A percentile compares a stretch with the other conserved stretches of the same genome.
phyloP scores from a whole-genome alignment of 2,113 vertebrate species.

The Pelecanus crispus region DNA sequence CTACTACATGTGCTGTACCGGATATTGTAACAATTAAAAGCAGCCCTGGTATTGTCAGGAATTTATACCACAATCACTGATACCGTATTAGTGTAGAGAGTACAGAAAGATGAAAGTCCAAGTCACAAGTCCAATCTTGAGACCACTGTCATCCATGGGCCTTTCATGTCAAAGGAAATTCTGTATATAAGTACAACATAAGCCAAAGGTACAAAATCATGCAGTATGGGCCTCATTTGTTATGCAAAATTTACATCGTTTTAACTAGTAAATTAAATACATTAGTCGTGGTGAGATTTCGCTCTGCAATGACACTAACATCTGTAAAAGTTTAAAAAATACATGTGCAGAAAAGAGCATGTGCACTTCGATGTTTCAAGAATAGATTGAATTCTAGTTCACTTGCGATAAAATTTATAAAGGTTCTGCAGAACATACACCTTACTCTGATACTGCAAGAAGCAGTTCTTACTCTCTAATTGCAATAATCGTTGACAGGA shows the following conservation, averaged over 20 bases:
- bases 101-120: neutral
- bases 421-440: neutral
- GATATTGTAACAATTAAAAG: neutral
- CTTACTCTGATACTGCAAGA: neutral
- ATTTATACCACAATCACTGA: neutral
- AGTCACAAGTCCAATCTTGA: neutral
- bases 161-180: neutral
- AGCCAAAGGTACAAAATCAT: neutral
- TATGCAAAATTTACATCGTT: neutral
- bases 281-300: neutral
- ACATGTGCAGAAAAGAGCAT: neutral
- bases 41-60: neutral
- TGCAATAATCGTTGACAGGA: neutral
- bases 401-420: neutral
- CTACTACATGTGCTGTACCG: neutral
- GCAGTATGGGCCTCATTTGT: neutral
- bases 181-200: neutral
- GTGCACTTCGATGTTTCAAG: neutral
- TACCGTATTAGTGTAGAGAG: neutral
- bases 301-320: neutral
- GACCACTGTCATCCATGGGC: neutral
- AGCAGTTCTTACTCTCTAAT: neutral
- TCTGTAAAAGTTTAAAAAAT: neutral
- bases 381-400: neutral
- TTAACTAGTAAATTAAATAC: neutral